These are phyloP conservation scores for Toxotes lorentzi DNA, from an alignment of 2,797 vertebrate genomes.

Conservation along the genomic window DNA sequence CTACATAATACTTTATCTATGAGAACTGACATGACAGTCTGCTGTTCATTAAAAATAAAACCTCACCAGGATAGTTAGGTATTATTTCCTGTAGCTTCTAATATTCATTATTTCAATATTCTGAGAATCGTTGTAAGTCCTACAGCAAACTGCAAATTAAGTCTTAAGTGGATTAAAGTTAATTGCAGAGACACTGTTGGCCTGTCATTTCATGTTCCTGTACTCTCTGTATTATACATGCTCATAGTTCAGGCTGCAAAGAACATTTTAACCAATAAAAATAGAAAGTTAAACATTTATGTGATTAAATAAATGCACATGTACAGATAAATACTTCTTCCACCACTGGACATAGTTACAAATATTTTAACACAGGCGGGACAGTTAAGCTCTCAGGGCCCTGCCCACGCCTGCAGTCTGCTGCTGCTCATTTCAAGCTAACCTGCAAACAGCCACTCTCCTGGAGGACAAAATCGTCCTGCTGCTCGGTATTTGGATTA, in stretches of 20 bases:
- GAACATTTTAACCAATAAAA: neutral
- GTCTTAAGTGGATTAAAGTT: conserved; percentile 88
- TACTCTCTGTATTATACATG: conserved; percentile 79
- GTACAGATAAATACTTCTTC: too few species aligned
- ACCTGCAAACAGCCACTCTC: neutral
- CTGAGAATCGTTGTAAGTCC: conserved; percentile 45
- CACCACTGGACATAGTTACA: too few species aligned
- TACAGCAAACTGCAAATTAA: conserved; percentile 80
- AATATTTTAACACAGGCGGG: neutral
- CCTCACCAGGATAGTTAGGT: neutral
- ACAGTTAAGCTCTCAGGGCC: neutral
- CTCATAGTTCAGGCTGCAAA: conserved; percentile 31
- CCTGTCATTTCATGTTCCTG: conserved; percentile 78
- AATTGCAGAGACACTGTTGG: conserved; percentile 83
- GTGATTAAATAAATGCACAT: too few species aligned
- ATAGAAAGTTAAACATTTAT: neutral
- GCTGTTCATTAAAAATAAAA: conserved; percentile 42
- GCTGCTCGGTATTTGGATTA: neutral
- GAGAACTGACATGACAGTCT: conserved; percentile 35
- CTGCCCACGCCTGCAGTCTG: neutral
- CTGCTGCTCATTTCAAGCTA: neutral
- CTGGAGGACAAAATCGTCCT: neutral
- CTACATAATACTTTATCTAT: conserved; percentile 26
- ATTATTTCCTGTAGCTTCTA: neutral
- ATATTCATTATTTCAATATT: conserved; percentile 39